Percentiles rank a stretch among this genome's conserved stretches.
Evolutionary conservation across 35 echinoderm and acorn worm genomes (phyloP).

Genomic region (Holothuria glaberrima): DNA sequence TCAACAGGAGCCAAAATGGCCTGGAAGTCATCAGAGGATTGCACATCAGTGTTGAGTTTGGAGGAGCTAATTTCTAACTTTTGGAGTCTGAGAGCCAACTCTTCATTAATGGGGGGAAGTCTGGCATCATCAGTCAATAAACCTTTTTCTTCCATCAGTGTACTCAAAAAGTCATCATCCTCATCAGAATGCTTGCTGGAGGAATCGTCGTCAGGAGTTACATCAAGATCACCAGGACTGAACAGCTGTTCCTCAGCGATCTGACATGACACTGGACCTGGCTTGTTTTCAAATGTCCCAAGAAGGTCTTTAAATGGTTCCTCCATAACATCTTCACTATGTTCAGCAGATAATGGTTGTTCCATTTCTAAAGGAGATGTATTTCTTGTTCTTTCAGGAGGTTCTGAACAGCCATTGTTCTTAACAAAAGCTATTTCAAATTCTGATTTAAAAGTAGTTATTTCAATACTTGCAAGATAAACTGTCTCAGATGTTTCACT

Average conservation of each 20-base stretch:
- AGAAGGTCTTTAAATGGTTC: too few relatives aligned
- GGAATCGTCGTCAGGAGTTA: not conserved
- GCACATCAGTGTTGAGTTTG: not conserved
- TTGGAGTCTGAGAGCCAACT: not conserved
- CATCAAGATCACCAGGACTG: not conserved
- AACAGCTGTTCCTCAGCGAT: not conserved
- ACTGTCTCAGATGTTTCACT: too few relatives aligned
- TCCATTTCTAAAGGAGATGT: too few relatives aligned
- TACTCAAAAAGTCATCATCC: conserved; percentile 3
- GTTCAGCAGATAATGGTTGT: too few relatives aligned
- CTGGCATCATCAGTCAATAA: not conserved
- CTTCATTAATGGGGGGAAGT: not conserved
- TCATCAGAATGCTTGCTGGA: not conserved
- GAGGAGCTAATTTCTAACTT: not conserved
- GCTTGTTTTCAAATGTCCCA: too few relatives aligned
- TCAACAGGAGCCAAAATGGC: not conserved
- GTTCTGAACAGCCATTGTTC: too few relatives aligned
- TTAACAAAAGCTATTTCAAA: too few relatives aligned
- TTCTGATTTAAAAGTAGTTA: too few relatives aligned
- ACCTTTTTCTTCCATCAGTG: conserved; percentile 1
- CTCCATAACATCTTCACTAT: too few relatives aligned
- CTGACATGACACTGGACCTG: not conserved
- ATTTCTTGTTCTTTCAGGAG: too few relatives aligned
- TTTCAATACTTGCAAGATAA: too few relatives aligned
- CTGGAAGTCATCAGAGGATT: not conserved